These are phyloP conservation scores for Panagrolaimus sp. DNA, from an alignment of 1,140 invertebrate species.

Conservation along the genomic window DNA sequence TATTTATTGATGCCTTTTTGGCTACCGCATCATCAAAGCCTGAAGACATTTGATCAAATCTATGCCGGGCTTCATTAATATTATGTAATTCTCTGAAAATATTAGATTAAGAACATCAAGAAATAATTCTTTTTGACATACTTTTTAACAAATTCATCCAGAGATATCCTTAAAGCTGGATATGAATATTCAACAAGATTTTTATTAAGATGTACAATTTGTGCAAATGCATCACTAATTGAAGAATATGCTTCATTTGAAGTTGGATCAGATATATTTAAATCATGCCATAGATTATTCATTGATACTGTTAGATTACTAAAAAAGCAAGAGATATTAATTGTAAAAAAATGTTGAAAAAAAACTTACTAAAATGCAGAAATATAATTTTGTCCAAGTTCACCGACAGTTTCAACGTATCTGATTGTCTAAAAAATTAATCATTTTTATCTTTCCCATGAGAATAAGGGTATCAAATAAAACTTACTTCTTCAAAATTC, in stretches of 20 bases:
- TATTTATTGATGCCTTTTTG: conserved; percentile 50
- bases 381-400: conserved; percentile 42
- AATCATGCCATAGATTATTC: conserved; percentile 43
- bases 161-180: conserved; percentile 32
- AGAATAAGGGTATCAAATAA: background rate
- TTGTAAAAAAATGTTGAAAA: conserved; percentile 20
- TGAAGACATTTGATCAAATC: conserved; percentile 32
- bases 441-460: background rate
- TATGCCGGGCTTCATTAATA: conserved; percentile 23
- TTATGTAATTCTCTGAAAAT: conserved; percentile 15
- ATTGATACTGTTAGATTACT: conserved; percentile 46
- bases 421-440: conserved; percentile 29
- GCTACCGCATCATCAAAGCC: conserved; percentile 48
- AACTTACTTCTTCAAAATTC: conserved; percentile 42
- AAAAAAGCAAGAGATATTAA: conserved; percentile 20
- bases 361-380: conserved; percentile 38
- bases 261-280: conserved; percentile 33
- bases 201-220: conserved; percentile 50
- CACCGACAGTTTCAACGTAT: conserved; percentile 32
- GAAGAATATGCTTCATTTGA: conserved; percentile 36
- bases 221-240: conserved; percentile 50
- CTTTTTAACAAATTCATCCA: conserved; percentile 48
- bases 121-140: conserved; percentile 48
- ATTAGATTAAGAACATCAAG: conserved; percentile 15
- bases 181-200: conserved; percentile 49